Evolutionary conservation across 2,797 vertebrate species (phyloP).

Genomic region (Accipiter badius): DNA sequence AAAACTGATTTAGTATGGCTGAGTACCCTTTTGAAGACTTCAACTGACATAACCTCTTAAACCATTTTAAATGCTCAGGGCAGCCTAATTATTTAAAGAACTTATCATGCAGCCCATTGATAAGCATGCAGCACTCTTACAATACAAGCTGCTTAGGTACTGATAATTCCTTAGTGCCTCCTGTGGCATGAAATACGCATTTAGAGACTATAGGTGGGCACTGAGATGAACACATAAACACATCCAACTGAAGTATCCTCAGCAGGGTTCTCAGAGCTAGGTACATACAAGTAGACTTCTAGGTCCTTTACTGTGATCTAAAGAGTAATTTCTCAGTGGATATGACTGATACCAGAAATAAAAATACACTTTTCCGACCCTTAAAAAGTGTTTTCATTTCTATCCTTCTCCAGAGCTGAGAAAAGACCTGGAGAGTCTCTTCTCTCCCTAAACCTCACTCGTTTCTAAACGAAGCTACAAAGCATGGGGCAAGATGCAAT

Average conservation of each 20-base stretch:
- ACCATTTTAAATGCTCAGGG: neutral
- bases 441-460: neutral
- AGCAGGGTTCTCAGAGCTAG: neutral
- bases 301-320: neutral
- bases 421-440: neutral
- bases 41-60: neutral
- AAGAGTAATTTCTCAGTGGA: neutral
- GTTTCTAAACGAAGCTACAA: neutral
- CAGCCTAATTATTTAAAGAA: neutral
- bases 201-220: neutral
- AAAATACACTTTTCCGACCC: neutral
- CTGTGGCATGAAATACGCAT: neutral
- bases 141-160: neutral
- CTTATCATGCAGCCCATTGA: neutral
- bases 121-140: neutral
- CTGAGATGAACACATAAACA: neutral
- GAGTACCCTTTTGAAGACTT: neutral
- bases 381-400: neutral
- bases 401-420: neutral
- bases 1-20: neutral
- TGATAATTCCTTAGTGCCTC: neutral
- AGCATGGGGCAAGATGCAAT: neutral
- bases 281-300: neutral
- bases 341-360: neutral
- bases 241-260: neutral